Evolutionary conservation across 1,140 invertebrate species (phyloP).

Genomic region (Halesus radiatus): DNA sequence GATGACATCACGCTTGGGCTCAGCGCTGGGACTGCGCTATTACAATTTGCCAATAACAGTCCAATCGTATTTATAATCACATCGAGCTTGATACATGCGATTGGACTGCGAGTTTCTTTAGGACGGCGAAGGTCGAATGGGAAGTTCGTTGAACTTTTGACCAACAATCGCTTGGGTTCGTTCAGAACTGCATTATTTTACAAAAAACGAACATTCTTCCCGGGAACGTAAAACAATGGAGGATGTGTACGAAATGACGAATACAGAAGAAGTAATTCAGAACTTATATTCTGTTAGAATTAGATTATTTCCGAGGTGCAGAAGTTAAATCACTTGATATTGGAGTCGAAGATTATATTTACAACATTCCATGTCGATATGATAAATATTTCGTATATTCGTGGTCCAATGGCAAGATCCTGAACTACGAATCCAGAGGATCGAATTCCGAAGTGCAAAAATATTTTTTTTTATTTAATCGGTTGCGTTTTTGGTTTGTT

Average conservation of each 20-base stretch:
- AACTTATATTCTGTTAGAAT: no score
- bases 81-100: neutral
- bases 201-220: neutral
- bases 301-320: no score
- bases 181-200: slow-evolving; percentile 13
- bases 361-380: no score
- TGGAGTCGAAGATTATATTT: no score
- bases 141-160: slow-evolving; percentile 21
- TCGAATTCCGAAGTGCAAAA: no score
- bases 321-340: no score
- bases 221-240: neutral
- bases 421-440: no score
- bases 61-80: neutral
- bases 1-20: neutral
- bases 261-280: neutral
- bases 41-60: neutral
- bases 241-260: neutral
- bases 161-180: neutral
- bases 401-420: no score
- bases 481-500: no score
- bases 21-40: slow-evolving; percentile 4
- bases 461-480: no score
- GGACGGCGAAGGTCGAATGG: slow-evolving; percentile 8
- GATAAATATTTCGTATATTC: no score
- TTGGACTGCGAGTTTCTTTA: neutral